A percentile compares a stretch with the other conserved stretches of the same genome.
Evolutionary conservation across 2,888 invertebrate species (phyloP).

Genomic region (Omphaloscelis lunosa): DNA sequence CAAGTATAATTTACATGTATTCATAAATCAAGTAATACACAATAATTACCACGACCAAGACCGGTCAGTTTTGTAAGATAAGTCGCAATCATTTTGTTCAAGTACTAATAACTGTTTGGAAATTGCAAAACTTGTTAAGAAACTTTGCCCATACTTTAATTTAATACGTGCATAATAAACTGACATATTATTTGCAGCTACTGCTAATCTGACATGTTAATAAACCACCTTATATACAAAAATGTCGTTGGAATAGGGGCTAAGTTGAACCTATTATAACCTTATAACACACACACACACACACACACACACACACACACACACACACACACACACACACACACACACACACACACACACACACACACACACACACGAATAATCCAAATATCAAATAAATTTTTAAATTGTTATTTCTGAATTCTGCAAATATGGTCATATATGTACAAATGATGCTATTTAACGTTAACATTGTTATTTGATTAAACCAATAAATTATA

Average conservation of each 20-base stretch:
- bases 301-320: too few relatives aligned
- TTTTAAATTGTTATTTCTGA: too few relatives aligned
- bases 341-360: too few relatives aligned
- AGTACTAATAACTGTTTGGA: conserved; percentile 54
- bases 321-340: too few relatives aligned
- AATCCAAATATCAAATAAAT: too few relatives aligned
- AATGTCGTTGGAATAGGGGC: neutral
- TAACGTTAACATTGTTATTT: too few relatives aligned
- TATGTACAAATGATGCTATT: too few relatives aligned
- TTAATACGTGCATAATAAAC: conserved; percentile 46
- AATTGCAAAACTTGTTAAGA: conserved; percentile 48
- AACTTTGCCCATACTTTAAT: conserved; percentile 39
- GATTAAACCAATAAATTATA: too few relatives aligned
- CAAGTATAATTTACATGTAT: conserved; percentile 57
- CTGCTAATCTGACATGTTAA: conserved; percentile 13
- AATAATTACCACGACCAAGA: conserved; percentile 37
- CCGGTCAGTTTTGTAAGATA: conserved; percentile 38
- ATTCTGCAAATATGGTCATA: too few relatives aligned
- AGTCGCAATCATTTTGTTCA: conserved; percentile 43
- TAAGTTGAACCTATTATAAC: neutral
- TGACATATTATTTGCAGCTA: neutral
- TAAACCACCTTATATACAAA: conserved; percentile 11
- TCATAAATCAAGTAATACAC: conserved; percentile 46
- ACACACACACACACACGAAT: too few relatives aligned
- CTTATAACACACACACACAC: too few relatives aligned